A percentile compares a stretch with the other conserved stretches of the same genome.
phyloP scores from a whole-genome alignment of 2,113 vertebrate genomes.

The Thamnaconus septentrionalis region DNA sequence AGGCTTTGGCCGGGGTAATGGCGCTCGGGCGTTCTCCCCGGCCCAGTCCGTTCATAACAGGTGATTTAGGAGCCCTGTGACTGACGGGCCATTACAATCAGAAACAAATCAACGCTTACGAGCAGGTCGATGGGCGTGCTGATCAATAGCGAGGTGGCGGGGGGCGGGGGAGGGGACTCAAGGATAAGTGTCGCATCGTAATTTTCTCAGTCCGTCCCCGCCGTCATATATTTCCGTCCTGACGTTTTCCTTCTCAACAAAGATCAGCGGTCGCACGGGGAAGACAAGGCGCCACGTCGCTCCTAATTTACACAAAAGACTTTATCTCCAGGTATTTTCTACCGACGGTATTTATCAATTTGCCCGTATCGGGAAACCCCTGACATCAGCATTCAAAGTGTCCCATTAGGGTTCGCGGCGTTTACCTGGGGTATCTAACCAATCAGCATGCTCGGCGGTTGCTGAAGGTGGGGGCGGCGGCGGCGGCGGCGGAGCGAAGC shows the following conservation, averaged over 20 bases:
- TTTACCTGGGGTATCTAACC: constrained; percentile 67
- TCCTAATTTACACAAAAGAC: constrained; percentile 3
- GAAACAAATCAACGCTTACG: constrained; percentile 37
- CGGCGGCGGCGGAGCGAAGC: constrained; percentile 9
- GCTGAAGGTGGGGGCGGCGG: constrained; percentile 46
- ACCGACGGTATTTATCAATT: constrained; percentile 39
- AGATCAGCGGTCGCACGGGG: no score
- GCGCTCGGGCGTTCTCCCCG: constrained; percentile 16
- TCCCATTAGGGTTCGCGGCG: constrained; percentile 56
- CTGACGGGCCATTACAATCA: constrained; percentile 15
- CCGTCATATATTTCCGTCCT: constrained; percentile 20
- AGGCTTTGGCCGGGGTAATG: constrained; percentile 17
- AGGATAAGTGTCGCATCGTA: no score
- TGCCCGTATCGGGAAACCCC: constrained; percentile 43
- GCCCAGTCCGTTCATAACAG: constrained; percentile 35
- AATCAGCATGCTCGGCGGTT: constrained; percentile 60
- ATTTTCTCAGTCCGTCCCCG: background rate
- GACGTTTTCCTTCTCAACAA: no score
- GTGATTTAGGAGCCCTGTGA: constrained; percentile 34
- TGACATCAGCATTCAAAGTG: constrained; percentile 59
- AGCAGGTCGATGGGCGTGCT: constrained; percentile 39
- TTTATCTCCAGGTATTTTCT: constrained; percentile 20
- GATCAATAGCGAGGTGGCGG: constrained; percentile 11
- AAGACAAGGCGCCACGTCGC: no score
- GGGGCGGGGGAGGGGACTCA: no score